Base-by-base conservation (phyloP, 2,888 invertebrate genomes). In the Cheilosia pagana region DNA sequence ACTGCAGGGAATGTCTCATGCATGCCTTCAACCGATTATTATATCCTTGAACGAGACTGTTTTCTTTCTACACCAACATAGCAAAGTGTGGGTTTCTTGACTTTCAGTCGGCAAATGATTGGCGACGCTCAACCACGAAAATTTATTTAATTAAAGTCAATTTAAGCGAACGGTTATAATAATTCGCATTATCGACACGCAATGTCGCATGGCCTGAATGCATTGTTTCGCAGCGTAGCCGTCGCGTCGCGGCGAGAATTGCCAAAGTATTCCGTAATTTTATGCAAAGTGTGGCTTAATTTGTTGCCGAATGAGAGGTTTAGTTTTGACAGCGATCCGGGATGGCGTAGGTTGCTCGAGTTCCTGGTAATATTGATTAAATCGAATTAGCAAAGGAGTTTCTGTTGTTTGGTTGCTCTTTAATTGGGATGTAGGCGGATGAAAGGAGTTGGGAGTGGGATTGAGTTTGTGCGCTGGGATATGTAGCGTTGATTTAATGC, bases 141-240 rank as follows among this genome's bases (percentile, higher is more conserved):
- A 83, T 83, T 83, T 78, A 74, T 83, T 83, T 83, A 83, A 83
- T 83, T 83, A 74, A 82, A 74, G 74, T 70, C 83, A 63, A 79
- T 83, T 74, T 52, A 43, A 43, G 43, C 43, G 43, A 50, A 53
- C 53, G 65, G 45, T 50, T 63, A 68, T 75, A 85, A 81, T 85
- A 81, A 81, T 79, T 85, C 85, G 75, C 75, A 85, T 85, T 85
- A 85, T 76, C 75, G 75, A 76, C 85, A 85, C 85, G 85, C 85
- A 76, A 75, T 65, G 81, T 76, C 85, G 81, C 85, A 79, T 83
- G 74, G 50, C 59, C 19, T 41, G 48, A 31, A 43, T 71, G 48
- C 76, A 75, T 55, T 65, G 59, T 41, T 41, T 35, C 35, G 12
- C 35, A 39, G 16, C 19, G 21, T 50, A 21, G 50, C 10, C 21